Evolutionary conservation across 2,113 vertebrate species (phyloP), one percentile per base, ranked within the genome.

Genomic region (Callopanchax toddi): DNA sequence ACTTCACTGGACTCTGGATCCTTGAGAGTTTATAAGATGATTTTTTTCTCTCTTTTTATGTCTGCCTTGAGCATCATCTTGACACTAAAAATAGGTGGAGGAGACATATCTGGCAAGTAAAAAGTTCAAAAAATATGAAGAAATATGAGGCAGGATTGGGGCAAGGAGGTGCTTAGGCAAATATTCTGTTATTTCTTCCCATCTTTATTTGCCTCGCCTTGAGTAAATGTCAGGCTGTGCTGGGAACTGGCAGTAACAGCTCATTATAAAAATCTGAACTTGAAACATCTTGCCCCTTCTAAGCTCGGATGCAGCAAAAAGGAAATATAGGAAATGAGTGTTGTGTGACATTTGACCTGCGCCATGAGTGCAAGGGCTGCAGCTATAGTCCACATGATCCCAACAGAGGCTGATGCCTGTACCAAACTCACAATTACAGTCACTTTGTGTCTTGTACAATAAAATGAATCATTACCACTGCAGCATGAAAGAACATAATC

Each of bases 401-500:
- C 51, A 65, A 40, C 55, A 76, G 49, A 46, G 37, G 42, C 63
- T 51, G 66, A 18, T 57, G 63, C 42, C 65, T 29, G 13, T 21
- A 23, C 69, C 56, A 75, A 79, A 81, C 60, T 63, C 72, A 54
- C 65, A 79, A 71, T 82, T 78, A 76, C 70, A 69, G 52, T 69
- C 67, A 52, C 74, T 83, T 52, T 67, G 71, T 65, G 53, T 84
- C 66, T 71, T 32, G 55, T 62, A 71, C 20, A 58, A 76, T 78
- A 63, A 86, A 86, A 81, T 81, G 71, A 89, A 82, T 87, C 77
- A 86, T 83, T 82, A 83, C 79, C 49, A 75, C 81, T 67, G 76
- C 85, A 81, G 70, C 77, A 71, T 76, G 75, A 78, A 75, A 78
- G 78, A 82, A 71, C 78, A 78, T 66, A 77, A 81, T 76, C 83